Evolutionary conservation across 1,140 invertebrate species (phyloP).

Genomic region (Phthorimaea operculella): DNA sequence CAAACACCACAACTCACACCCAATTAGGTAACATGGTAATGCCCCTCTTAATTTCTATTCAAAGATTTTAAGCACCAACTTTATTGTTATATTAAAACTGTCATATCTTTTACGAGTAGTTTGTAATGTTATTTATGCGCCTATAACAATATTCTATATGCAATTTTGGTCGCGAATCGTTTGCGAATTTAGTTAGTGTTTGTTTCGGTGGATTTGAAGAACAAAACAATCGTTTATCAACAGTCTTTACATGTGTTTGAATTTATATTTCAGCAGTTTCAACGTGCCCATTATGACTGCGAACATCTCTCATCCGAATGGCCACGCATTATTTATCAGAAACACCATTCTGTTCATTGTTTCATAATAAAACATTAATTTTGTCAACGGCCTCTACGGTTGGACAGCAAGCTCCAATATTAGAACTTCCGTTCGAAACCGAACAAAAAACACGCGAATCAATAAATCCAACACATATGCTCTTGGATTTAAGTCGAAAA

Average conservation of each 20-base stretch:
- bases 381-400: slow-evolving; percentile 54
- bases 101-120: slow-evolving; percentile 6
- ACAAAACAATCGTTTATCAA: slow-evolving; percentile 4
- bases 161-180: not conserved
- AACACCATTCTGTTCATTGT: slow-evolving; percentile 57
- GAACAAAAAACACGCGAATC: slow-evolving; percentile 37
- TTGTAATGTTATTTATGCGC: not conserved
- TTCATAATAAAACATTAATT: slow-evolving; percentile 64
- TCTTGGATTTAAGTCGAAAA: not conserved
- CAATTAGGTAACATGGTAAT: slow-evolving; percentile 40
- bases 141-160: not conserved
- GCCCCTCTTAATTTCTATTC: slow-evolving; percentile 26
- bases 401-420: slow-evolving; percentile 48
- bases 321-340: slow-evolving; percentile 48
- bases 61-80: slow-evolving; percentile 15
- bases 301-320: slow-evolving; percentile 38
- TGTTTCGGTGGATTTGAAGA: not conserved
- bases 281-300: slow-evolving; percentile 39
- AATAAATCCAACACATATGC: slow-evolving; percentile 28
- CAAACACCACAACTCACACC: slow-evolving; percentile 33
- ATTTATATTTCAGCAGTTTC: slow-evolving; percentile 32
- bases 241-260: slow-evolving; percentile 25
- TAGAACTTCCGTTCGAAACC: slow-evolving; percentile 53
- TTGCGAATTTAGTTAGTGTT: not conserved
- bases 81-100: slow-evolving; percentile 13